Evolutionary conservation across 2,888 invertebrate genomes (phyloP).

Genomic region (Pseudolycoriella hygida): DNA sequence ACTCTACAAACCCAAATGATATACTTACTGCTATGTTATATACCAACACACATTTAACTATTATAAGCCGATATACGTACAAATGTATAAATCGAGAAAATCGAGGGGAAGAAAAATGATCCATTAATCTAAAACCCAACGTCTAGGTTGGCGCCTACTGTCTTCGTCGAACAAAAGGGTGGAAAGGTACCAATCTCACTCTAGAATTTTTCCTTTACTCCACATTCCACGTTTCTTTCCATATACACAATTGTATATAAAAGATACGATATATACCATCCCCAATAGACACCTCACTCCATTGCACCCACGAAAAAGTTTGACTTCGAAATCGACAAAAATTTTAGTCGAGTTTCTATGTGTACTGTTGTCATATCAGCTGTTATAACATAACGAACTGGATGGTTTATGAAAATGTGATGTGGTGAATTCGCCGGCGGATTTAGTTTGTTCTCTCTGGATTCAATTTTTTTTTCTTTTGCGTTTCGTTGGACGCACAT

Average conservation of each 20-base stretch:
- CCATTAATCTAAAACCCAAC: constrained; percentile 65
- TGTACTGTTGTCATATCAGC: no score
- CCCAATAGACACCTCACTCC: constrained; percentile 1
- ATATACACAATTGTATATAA: background rate
- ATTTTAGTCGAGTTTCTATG: background rate
- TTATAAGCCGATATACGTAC: background rate
- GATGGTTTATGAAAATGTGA: no score
- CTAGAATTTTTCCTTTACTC: background rate
- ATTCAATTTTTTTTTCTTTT: background rate
- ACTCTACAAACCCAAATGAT: no score
- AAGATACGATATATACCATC: background rate
- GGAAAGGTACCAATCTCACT: constrained; percentile 3
- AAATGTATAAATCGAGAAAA: constrained; percentile 23
- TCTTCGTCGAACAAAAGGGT: constrained; percentile 11
- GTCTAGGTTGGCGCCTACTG: constrained; percentile 57
- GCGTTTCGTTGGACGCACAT: background rate
- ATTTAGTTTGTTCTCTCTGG: background rate
- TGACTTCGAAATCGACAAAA: constrained; percentile 2
- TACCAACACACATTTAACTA: no score
- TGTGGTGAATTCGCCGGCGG: background rate
- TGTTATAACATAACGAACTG: no score
- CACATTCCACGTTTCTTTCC: background rate
- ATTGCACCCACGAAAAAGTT: constrained; percentile 1
- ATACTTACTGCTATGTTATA: no score
- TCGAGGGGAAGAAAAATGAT: constrained; percentile 51